Evolutionary conservation across 2,888 invertebrate species (phyloP).

Genomic region (Neoascia interrupta): DNA sequence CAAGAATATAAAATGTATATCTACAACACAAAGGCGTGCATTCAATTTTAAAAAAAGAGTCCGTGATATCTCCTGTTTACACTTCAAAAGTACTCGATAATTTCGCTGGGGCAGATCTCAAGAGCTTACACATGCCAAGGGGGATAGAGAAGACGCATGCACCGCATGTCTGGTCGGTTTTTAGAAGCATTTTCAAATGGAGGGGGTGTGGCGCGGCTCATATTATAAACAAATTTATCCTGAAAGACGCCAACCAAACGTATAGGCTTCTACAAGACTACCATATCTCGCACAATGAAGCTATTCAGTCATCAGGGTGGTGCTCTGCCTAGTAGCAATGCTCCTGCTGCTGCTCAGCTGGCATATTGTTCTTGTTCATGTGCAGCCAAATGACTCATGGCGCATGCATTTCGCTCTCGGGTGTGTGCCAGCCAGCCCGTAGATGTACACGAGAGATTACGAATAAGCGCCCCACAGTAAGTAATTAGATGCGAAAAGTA

Average conservation of each 20-base stretch:
- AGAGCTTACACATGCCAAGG: neutral
- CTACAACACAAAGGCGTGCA: constrained; percentile 40
- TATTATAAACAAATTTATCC: constrained; percentile 44
- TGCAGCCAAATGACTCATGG: constrained; percentile 32
- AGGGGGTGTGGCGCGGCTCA: too few species aligned
- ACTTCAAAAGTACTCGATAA: constrained; percentile 55
- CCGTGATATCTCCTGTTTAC: constrained; percentile 41
- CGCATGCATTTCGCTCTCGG: constrained; percentile 38
- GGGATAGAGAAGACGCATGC: constrained; percentile 32
- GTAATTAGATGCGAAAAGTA: constrained; percentile 66
- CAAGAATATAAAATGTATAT: too few species aligned
- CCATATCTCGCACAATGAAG: constrained; percentile 54
- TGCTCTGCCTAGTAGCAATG: neutral
- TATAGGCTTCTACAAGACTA: constrained; percentile 9
- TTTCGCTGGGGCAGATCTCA: constrained; percentile 1
- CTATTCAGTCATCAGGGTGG: constrained; percentile 32
- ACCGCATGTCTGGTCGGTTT: too few species aligned
- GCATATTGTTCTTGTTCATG: constrained; percentile 30
- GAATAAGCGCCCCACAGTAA: constrained; percentile 35
- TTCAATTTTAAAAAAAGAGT: constrained; percentile 11
- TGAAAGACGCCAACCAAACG: constrained; percentile 22
- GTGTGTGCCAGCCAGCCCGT: constrained; percentile 18
- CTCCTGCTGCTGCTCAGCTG: too few species aligned
- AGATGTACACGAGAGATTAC: constrained; percentile 32
- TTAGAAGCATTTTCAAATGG: too few species aligned